Conservation (phyloP, 1,140 invertebrate species). For the Pseudomyrmex concolor region DNA sequence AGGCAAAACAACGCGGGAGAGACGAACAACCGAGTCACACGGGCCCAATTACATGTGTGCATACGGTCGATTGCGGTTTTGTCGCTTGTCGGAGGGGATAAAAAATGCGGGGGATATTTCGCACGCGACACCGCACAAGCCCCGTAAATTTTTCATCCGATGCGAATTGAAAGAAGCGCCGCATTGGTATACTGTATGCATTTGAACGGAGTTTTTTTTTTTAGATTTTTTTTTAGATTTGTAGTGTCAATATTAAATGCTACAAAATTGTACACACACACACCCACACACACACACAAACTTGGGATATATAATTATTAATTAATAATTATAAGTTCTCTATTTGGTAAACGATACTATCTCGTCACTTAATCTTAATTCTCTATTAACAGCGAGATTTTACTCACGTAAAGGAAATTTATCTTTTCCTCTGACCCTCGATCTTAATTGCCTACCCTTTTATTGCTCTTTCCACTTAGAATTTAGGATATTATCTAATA, state of each 20-base stretch:
- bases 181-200: background rate
- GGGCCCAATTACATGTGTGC: conserved; percentile 64
- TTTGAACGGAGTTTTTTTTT: background rate
- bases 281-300: too few species aligned
- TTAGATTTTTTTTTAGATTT: too few species aligned
- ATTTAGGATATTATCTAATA: background rate
- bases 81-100: background rate
- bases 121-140: conserved; percentile 27
- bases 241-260: too few species aligned
- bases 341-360: background rate
- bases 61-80: conserved; percentile 65
- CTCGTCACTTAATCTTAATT: too few species aligned
- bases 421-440: background rate
- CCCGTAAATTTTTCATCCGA: conserved; percentile 41
- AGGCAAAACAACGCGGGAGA: conserved; percentile 53
- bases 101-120: background rate
- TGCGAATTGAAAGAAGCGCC: background rate
- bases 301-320: background rate
- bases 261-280: background rate
- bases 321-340: background rate
- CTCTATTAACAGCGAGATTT: background rate
- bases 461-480: background rate
- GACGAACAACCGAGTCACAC: conserved; percentile 38
- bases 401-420: background rate
- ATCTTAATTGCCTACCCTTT: background rate